Base-by-base conservation (phyloP, 2,113 vertebrate genomes). In the Tupaia tana region DNA sequence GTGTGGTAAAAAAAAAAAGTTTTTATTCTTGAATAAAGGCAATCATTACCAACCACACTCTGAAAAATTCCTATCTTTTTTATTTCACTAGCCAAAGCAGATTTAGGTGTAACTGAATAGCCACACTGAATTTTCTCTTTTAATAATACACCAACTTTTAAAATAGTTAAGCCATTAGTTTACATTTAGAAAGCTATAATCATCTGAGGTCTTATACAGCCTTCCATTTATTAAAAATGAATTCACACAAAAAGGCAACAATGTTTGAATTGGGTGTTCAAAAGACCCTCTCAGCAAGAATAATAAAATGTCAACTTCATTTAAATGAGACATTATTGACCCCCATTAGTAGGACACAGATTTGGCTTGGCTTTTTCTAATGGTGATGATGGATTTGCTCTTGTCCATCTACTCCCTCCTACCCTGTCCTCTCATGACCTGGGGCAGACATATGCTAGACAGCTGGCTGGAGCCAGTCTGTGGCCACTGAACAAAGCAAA, bases 381-480 rank as follows among this genome's bases (percentile, higher is more conserved):
- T 54, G 69, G 82, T 92, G 58, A 52, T 95, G 95, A 96, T 92
- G 96, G 95, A 98, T 98, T 96, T 96, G 70, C 95, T 98, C 96
- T 95, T 90, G 96, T 95, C 96, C 96, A 93, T 97, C 94, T 43
- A 83, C 93, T 93, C 79, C 84, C 89, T 78, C 22, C 86, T 89
- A 63, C 79, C 66, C 64, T 96, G 95, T 97, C 96, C 92, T 94
- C 96, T 95, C 74, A 93, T 95, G 93, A 97, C 97, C 96, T 31
- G 56, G 97, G 83, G 93, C 93, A 96, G 95, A 97, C 96, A 97
- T 97, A 86, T 97, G 96, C 95, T 95, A 93, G 93, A 95, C 96
- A 98, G 96, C 97, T 97, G 97, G 89, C 93, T 92, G 83, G 86
- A 73, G 82, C 92, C 86, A 67, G 67, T 77, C 92, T 92, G 80